phyloP scores from a whole-genome alignment of 92 coral and sea anemone genomes.

The Heteractis magnifica region DNA sequence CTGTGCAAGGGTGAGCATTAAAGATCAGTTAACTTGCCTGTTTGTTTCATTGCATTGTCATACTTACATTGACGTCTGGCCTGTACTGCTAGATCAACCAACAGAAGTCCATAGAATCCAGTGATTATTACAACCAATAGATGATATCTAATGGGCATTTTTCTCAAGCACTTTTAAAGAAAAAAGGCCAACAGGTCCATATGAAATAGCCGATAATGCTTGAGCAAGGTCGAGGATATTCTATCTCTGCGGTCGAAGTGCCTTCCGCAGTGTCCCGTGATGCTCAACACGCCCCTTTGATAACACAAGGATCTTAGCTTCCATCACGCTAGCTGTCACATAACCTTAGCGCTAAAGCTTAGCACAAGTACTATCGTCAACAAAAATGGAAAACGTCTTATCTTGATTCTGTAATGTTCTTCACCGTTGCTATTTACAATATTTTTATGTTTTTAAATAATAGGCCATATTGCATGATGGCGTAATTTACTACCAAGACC shows the following conservation, averaged over 20 bases:
- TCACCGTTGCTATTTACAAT: too few relatives aligned
- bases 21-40: neutral
- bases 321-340: neutral
- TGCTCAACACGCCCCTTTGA: neutral
- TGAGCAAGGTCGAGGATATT: too few relatives aligned
- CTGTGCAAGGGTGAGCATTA: too few relatives aligned
- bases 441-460: too few relatives aligned
- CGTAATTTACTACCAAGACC: too few relatives aligned
- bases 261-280: neutral
- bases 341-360: too few relatives aligned
- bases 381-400: too few relatives aligned
- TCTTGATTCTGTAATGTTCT: too few relatives aligned
- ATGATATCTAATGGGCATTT: neutral
- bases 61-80: neutral
- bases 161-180: neutral
- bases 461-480: too few relatives aligned
- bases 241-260: neutral
- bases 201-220: neutral
- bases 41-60: neutral
- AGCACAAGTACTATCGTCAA: neutral
- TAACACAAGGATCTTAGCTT: neutral
- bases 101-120: neutral
- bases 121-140: neutral
- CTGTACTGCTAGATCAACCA: neutral
- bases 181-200: neutral